Evolutionary conservation across 2,797 vertebrate species (phyloP).

Genomic region (Thaleichthys pacificus): DNA sequence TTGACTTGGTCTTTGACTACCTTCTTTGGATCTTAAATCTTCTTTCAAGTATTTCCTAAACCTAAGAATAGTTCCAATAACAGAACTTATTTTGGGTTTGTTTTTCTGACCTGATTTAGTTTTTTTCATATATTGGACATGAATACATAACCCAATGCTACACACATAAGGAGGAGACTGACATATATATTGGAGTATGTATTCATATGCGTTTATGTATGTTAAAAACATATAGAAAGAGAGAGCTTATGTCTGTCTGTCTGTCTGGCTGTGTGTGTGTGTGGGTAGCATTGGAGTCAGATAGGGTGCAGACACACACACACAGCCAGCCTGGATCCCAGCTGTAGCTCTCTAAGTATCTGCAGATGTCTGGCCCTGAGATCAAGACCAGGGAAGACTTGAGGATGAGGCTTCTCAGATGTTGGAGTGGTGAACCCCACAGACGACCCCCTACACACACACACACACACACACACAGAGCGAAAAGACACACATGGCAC

Average conservation of each 20-base stretch:
- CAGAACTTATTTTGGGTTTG: no score
- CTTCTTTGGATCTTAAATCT: no score
- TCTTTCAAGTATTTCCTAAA: no score
- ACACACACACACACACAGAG: constrained; percentile 10
- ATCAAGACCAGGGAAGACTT: constrained; percentile 72
- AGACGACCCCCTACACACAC: constrained; percentile 52
- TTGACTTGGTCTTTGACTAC: no score
- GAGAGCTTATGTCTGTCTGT: not conserved
- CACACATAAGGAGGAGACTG: no score
- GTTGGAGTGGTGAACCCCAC: constrained; percentile 70
- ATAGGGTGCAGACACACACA: constrained; percentile 30
- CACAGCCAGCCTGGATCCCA: constrained; percentile 64
- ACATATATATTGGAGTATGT: no score
- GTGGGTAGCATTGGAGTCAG: constrained; percentile 44
- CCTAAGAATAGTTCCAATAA: no score
- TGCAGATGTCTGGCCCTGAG: constrained; percentile 79
- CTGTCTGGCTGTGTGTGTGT: no score
- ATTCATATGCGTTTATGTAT: not conserved
- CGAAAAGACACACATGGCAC: constrained; percentile 23
- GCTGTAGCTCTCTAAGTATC: constrained; percentile 73
- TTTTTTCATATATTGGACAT: no score
- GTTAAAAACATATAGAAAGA: not conserved
- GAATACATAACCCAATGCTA: no score
- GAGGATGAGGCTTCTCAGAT: constrained; percentile 74
- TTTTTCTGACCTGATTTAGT: no score